Base-by-base conservation (phyloP, 2,888 invertebrate species). In the Oligia strigilis region DNA sequence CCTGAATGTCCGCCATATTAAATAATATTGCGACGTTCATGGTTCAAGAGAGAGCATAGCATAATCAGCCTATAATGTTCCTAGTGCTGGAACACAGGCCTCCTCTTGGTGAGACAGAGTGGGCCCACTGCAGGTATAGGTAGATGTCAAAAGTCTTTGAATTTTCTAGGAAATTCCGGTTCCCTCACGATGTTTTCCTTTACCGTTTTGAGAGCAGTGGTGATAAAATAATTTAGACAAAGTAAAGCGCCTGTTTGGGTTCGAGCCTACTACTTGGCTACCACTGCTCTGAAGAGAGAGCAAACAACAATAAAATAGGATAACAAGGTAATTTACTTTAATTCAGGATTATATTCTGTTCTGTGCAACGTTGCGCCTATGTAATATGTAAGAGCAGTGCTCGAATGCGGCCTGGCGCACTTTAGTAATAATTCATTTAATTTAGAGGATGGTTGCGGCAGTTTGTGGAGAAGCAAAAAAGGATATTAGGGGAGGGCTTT, bases 371-470 rank as follows among this genome's bases (percentile, higher is more conserved):
- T 43, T 43, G 70, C 29, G 29, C 58, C 62, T 60, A 23, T 75
- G 40, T 55, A 46, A 52, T 72, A 76, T 72, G 62, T 55, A 82
- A 71, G 17, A 13, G 1, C 13, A 8, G 29, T 46, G 11, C 75
- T 55, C 14, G n/a, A 75, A 55, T 55, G 75, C 14, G 19, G 64
- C 66, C 58, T 71, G 66, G 62, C 72, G 69, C 75, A 74, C 40
- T 75, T 14, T 72, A 83, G 71, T 49, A 86, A 69, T 83, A 69
- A 87, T 76, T 79, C 74, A 75, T 87, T 75, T 79, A 65, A 79
- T 79, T 72, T 79, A 49, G 43, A 52, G 29, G 29, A 49, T 52
- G 71, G 64, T 17, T 66, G 64, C 64, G 29, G 58, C 55, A 23
- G 29, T 84, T 64, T 64, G 55, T 23, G 67, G 46, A 13, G 17